Conservation (phyloP, 2,888 invertebrate genomes). For the Oscheius sp. region DNA sequence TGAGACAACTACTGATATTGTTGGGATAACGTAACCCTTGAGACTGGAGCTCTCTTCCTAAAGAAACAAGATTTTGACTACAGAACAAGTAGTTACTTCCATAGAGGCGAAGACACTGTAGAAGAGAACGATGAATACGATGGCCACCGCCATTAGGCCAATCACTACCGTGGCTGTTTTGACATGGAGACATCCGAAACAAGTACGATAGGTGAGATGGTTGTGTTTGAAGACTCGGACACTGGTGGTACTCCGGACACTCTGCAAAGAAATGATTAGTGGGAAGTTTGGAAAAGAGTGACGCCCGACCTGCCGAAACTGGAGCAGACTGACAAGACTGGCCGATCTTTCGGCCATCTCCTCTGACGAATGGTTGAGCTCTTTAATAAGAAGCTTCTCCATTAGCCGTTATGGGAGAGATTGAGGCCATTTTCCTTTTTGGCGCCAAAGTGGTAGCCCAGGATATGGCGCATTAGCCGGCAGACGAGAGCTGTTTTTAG, state of each 20-base stretch:
- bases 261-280: constrained; percentile 4
- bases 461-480: too few relatives aligned
- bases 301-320: not conserved
- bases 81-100: constrained; percentile 39
- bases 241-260: constrained; percentile 41
- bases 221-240: constrained; percentile 61
- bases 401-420: too few relatives aligned
- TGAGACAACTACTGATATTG: constrained; percentile 55
- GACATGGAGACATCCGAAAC: constrained; percentile 58
- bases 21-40: constrained; percentile 54
- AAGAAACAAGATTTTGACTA: not conserved
- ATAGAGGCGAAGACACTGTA: constrained; percentile 56
- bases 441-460: too few relatives aligned
- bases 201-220: constrained; percentile 56
- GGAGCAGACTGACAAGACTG: constrained; percentile 6
- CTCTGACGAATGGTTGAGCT: not conserved
- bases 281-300: not conserved
- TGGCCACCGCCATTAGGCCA: constrained; percentile 54
- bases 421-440: too few relatives aligned
- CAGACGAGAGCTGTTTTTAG: too few relatives aligned
- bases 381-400: too few relatives aligned
- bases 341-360: constrained; percentile 1
- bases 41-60: constrained; percentile 49
- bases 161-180: constrained; percentile 57
- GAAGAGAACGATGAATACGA: constrained; percentile 50